phyloP scores from a whole-genome alignment of 2,113 vertebrate genomes.

The Eudorcas thomsonii region DNA sequence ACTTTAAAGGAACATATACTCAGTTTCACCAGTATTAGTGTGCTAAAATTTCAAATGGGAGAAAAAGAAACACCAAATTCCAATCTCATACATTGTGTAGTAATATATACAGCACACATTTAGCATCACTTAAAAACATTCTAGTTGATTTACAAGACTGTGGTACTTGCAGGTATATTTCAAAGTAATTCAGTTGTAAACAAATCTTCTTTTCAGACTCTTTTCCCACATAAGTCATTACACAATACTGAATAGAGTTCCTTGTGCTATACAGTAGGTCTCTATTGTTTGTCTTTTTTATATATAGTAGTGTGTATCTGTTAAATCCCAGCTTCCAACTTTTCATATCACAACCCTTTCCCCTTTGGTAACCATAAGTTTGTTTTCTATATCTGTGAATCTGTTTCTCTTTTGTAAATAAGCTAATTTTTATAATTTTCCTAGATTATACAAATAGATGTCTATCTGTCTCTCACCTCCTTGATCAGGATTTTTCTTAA shows the following conservation, averaged over 20 bases:
- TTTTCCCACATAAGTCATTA: not conserved
- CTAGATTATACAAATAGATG: not conserved
- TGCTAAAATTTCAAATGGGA: not conserved
- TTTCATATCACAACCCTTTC: not conserved
- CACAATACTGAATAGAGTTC: not conserved
- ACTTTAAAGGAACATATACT: slow-evolving; percentile 7
- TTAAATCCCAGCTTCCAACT: not conserved
- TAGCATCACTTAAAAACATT: not conserved
- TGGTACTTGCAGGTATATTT: not conserved
- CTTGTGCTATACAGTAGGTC: not conserved
- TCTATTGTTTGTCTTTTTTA: not conserved
- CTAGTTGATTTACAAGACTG: not conserved
- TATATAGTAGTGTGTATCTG: not conserved
- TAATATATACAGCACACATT: not conserved
- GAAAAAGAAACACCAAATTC: not conserved
- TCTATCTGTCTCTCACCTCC: not conserved
- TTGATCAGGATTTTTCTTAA: not conserved
- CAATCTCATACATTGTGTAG: not conserved
- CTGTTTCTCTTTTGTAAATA: not conserved
- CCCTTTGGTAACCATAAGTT: not conserved
- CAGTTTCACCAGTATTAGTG: not conserved
- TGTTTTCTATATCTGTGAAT: not conserved
- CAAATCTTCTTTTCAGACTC: not conserved
- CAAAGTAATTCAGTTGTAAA: not conserved
- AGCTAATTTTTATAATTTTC: not conserved